Base-by-base conservation (phyloP, 1,140 invertebrate genomes). In the Pollicipes pollicipes region DNA sequence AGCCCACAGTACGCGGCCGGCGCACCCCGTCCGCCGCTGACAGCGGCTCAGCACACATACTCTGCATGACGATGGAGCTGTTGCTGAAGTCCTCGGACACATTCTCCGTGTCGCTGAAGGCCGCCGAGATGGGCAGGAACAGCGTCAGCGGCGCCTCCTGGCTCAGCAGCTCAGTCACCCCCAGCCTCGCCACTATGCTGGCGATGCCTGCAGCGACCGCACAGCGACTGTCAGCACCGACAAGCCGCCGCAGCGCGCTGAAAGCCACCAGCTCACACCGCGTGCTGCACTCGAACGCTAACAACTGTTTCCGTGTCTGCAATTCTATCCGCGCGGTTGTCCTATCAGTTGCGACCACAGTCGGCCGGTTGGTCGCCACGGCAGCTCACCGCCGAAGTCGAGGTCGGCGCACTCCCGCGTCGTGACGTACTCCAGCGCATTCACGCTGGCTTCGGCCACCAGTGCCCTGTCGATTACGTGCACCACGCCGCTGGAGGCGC, bases 401-500 rank as follows among this genome's bases (percentile, higher is more conserved):
- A 66, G 64, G n/a, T 66, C 64, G 64, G 64, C 64, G 64, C 64
- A 66, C 27, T 66, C 24, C n/a, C 10, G 28, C 3, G 27, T 66
- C 3, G 64, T 8, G 8, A 66, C n/a, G 64, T 28, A 66, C 64
- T 66, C 24, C 64, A 66, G 64, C 24, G 64, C 64, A 24, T 66
- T n/a, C 28, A 72, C 70, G 31, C 71, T 70, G 32, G 71, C 69
- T 68, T 70, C 71, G 8, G 71, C 73, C 67, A 73, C 75, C 29
- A 76, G 67, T 30, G 72, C 70, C 8, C 70, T 31, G 35, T 76
- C 71, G 21, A 75, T 69, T 21, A 75, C 74, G 70, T 76, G 75
- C 28, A 76, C 72, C 21, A 74, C 72, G 17, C 70, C 74, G 70
- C 73, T 76, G 30, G 71, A 72, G 35, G 72, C 70, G 66, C 69